Percentiles rank a stretch among this genome's conserved stretches.
These are phyloP conservation scores for Capreolus pygargus DNA, from an alignment of 2,113 vertebrate genomes.

Conservation along the genomic window DNA sequence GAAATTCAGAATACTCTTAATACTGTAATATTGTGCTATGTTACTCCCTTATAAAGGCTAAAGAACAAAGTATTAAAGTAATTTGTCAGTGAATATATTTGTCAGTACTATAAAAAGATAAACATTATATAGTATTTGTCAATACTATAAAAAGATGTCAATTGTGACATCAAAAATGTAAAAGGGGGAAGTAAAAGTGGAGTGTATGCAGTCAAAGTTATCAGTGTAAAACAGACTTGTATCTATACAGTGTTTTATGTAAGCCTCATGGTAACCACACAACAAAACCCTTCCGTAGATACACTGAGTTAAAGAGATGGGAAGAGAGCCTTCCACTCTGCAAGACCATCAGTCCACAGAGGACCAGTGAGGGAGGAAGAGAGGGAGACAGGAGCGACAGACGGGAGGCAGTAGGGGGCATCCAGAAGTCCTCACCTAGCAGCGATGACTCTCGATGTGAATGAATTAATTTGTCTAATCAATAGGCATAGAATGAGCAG, in stretches of 20 bases:
- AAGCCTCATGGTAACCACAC: not conserved
- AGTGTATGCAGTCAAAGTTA: too few species aligned
- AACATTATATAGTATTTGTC: too few species aligned
- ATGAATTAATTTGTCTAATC: not conserved
- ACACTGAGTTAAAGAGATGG: not conserved
- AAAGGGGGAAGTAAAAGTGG: not conserved
- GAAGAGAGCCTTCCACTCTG: rapidly evolving
- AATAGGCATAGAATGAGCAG: not conserved
- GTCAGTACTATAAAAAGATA: not conserved
- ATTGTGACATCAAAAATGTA: not conserved
- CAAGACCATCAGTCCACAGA: rapidly evolving
- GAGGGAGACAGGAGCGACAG: not conserved
- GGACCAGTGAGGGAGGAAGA: not conserved
- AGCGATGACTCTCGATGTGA: not conserved
- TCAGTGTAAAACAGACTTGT: not conserved
- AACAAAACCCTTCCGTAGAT: rapidly evolving
- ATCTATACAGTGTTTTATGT: rapidly evolving
- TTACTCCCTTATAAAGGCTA: too few species aligned
- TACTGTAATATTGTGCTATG: not conserved
- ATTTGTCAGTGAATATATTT: not conserved
- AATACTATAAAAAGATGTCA: not conserved
- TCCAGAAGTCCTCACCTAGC: not conserved
- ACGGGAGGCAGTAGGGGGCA: rapidly evolving
- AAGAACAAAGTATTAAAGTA: not conserved
- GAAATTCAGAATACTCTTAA: not conserved